A percentile compares a stretch with the other conserved stretches of the same genome.
Conservation (phyloP, 2,113 vertebrate species). For the Gallinago paraguaiae region DNA sequence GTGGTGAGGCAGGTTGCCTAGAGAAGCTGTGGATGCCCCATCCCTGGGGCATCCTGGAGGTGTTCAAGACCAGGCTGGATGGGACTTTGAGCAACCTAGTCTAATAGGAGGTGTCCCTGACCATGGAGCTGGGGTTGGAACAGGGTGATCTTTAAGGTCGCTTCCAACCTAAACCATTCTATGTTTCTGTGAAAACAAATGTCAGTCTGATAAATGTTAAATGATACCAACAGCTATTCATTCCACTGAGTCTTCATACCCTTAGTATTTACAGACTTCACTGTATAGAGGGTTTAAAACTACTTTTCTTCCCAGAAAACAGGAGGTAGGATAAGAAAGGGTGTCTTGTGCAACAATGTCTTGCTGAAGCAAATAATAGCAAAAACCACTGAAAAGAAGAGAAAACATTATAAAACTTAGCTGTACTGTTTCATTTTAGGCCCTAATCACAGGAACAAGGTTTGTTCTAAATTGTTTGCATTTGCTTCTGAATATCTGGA, state of each 20-base stretch:
- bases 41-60: neutral
- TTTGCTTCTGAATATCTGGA: slow-evolving; percentile 64
- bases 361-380: neutral
- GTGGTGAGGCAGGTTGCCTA: neutral
- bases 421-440: slow-evolving; percentile 28
- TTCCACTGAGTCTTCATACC: neutral
- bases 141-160: neutral
- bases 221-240: neutral
- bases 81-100: neutral
- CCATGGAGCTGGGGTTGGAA: neutral
- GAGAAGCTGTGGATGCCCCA: neutral
- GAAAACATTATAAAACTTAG: neutral
- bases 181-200: neutral
- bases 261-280: neutral
- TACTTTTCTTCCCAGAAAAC: neutral
- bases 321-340: neutral
- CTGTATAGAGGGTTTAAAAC: neutral
- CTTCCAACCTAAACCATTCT: neutral
- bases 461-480: slow-evolving; percentile 62
- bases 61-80: neutral
- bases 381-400: neutral
- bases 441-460: slow-evolving; percentile 43
- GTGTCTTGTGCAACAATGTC: neutral
- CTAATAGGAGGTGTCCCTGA: neutral
- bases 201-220: neutral